Evolutionary conservation across 2,113 vertebrate species (phyloP).

Genomic region (Gnathonemus echidnorhynchus): DNA sequence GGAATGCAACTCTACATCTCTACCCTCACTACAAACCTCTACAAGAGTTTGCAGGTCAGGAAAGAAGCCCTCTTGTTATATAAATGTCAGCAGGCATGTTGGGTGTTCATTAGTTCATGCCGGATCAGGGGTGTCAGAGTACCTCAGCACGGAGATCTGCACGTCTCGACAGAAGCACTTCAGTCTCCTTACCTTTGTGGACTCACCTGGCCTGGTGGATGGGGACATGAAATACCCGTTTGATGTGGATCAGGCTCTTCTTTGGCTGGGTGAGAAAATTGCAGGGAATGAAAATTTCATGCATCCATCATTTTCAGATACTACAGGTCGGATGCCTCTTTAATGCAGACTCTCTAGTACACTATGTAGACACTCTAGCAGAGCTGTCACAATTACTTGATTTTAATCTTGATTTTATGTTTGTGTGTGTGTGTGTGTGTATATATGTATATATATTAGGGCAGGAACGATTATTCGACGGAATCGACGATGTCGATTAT

Average conservation of each 20-base stretch:
- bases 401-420: neutral
- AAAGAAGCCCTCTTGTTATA: neutral
- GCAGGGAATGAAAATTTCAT: neutral
- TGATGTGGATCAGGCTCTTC: constrained; percentile 66
- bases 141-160: constrained; percentile 71
- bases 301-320: neutral
- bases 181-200: constrained; percentile 72
- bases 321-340: neutral
- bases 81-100: neutral
- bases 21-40: constrained; percentile 71
- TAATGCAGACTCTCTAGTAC: neutral
- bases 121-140: constrained; percentile 64
- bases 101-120: neutral
- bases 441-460: no score
- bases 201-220: constrained; percentile 71
- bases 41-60: constrained; percentile 69
- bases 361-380: neutral
- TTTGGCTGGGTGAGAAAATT: constrained; percentile 65
- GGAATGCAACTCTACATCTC: constrained; percentile 72
- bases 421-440: no score
- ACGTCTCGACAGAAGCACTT: constrained; percentile 74
- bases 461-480: no score
- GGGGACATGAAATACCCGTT: constrained; percentile 81
- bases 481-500: no score
- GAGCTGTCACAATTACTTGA: neutral